Evolutionary conservation across 2,888 invertebrate genomes (phyloP).

Genomic region (Gonocerus acuteangulatus): DNA sequence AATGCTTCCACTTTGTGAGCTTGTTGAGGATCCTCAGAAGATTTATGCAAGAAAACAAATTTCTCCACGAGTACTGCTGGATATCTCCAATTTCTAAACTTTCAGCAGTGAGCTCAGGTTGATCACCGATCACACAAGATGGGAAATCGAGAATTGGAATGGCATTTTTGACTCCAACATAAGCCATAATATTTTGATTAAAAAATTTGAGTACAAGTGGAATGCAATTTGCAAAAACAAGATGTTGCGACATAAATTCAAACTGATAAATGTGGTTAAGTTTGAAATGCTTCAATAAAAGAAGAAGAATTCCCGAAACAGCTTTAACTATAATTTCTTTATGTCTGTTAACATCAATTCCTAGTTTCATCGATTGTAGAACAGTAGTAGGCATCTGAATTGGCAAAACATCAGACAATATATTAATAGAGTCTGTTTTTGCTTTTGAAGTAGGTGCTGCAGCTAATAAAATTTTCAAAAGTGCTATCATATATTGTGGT

Average conservation of each 20-base stretch:
- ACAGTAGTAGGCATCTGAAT: slow-evolving; percentile 98
- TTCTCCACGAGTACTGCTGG: slow-evolving; percentile 90
- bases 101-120: slow-evolving; percentile 85
- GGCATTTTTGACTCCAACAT: slow-evolving; percentile 87
- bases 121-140: slow-evolving; percentile 89
- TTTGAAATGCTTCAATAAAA: slow-evolving; percentile 94
- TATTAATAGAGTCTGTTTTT: slow-evolving; percentile 95
- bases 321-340: slow-evolving; percentile 98
- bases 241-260: slow-evolving; percentile 97
- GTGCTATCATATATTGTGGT: slow-evolving; percentile 94
- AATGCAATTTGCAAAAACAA: slow-evolving; percentile 98
- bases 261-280: slow-evolving; percentile 97
- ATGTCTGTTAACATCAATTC: slow-evolving; percentile 95
- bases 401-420: slow-evolving; percentile 93
- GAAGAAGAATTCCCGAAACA: slow-evolving; percentile 77
- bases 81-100: slow-evolving; percentile 78
- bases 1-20: slow-evolving; percentile 98
- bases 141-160: slow-evolving; percentile 93
- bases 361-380: slow-evolving; percentile 86
- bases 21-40: slow-evolving; percentile 92
- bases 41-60: slow-evolving; percentile 96
- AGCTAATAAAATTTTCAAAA: slow-evolving; percentile 91
- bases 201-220: slow-evolving; percentile 96
- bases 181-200: slow-evolving; percentile 93
- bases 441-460: slow-evolving; percentile 99